Evolutionary conservation across 2,888 invertebrate genomes (phyloP).

Genomic region (Seladonia tumulorum): DNA sequence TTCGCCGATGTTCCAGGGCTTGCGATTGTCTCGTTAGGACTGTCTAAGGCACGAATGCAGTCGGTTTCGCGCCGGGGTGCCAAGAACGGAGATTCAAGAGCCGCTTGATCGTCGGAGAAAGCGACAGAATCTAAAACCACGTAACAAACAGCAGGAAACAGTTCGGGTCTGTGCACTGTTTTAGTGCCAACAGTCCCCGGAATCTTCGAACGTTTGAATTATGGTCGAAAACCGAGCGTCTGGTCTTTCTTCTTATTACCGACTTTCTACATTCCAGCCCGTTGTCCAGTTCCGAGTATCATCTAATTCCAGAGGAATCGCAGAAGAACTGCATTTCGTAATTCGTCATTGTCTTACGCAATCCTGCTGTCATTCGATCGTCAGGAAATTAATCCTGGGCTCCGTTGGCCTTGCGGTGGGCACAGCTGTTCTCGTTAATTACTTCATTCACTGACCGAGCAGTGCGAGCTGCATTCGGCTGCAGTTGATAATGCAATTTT

Average conservation of each 20-base stretch:
- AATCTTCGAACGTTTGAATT: background rate
- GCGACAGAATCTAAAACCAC: constrained; percentile 40
- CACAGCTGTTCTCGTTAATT: constrained; percentile 2
- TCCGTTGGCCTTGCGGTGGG: background rate
- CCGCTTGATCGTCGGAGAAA: constrained; percentile 25
- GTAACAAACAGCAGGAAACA: constrained; percentile 21
- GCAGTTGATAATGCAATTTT: background rate
- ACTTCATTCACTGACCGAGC: background rate
- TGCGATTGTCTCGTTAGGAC: background rate
- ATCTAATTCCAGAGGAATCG: background rate
- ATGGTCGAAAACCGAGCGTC: constrained; percentile 2
- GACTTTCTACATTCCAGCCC: background rate
- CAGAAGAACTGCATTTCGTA: background rate
- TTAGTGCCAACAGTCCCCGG: constrained; percentile 8
- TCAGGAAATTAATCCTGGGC: background rate
- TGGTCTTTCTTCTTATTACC: background rate
- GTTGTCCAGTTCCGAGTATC: background rate
- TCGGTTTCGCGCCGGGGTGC: constrained; percentile 22
- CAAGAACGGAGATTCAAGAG: background rate
- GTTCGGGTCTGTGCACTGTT: background rate
- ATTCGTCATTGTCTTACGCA: background rate
- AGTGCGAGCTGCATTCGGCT: background rate
- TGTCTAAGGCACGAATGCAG: background rate
- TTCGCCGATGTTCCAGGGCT: background rate
- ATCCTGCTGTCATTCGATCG: background rate